Conservation (phyloP, 2,888 invertebrate species). For the Caenorhabditis angaria region DNA sequence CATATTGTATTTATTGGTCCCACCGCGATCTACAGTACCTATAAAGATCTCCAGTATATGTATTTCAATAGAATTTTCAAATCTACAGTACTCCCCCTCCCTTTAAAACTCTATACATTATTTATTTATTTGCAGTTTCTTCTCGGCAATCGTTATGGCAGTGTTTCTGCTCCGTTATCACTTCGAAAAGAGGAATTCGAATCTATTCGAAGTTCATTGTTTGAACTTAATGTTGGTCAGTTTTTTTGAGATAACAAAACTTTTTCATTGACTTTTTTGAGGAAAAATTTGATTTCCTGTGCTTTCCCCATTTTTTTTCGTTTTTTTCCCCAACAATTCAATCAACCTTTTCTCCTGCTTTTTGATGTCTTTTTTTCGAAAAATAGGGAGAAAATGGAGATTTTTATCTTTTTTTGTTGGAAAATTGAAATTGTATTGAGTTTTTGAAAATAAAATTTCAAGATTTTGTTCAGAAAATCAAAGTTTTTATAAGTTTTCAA, state of each 20-base stretch:
- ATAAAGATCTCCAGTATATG: too few relatives aligned
- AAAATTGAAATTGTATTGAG: too few relatives aligned
- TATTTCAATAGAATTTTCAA: constrained; percentile 4
- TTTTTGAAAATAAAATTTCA: too few relatives aligned
- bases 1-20: too few relatives aligned
- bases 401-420: too few relatives aligned
- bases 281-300: constrained; percentile 8
- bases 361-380: constrained; percentile 1
- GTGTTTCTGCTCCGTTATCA: constrained; percentile 72
- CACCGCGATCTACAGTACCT: too few relatives aligned
- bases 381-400: too few relatives aligned
- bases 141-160: constrained; percentile 74
- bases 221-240: constrained; percentile 70
- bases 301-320: constrained; percentile 3
- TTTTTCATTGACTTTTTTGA: constrained; percentile 18
- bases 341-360: constrained; percentile 1
- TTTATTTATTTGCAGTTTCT: constrained; percentile 70
- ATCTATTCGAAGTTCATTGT: constrained; percentile 68
- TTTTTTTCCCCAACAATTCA: constrained; percentile 7
- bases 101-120: background rate
- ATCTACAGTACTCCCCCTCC: background rate
- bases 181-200: constrained; percentile 74
- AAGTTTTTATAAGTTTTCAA: too few relatives aligned
- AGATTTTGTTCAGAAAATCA: too few relatives aligned
- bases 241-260: constrained; percentile 9